phyloP scores from a whole-genome alignment of 2,113 vertebrate genomes.

The Mixornis gularis region DNA sequence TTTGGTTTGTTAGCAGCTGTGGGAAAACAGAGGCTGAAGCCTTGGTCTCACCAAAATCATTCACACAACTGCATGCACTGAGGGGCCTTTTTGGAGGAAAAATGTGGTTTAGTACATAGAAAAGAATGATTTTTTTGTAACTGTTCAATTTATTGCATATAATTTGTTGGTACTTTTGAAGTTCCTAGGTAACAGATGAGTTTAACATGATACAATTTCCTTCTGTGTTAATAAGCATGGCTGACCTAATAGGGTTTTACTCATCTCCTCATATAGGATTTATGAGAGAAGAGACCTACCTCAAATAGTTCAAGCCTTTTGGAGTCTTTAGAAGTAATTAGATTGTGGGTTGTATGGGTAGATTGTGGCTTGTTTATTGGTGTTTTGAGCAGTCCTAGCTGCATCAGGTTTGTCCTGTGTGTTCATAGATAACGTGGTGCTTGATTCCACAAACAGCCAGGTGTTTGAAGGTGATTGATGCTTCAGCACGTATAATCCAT shows the following conservation, averaged over 20 bases:
- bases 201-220: background rate
- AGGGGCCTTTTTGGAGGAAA: background rate
- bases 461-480: background rate
- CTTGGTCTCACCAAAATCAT: background rate
- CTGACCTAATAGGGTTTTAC: background rate
- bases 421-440: background rate
- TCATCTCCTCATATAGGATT: background rate
- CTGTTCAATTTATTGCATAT: background rate
- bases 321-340: constrained; percentile 30
- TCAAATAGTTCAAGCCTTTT: constrained; percentile 5
- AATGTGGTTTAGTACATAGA: background rate
- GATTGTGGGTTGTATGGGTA: constrained; percentile 26
- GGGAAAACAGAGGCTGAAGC: background rate
- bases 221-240: background rate
- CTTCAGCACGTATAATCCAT: background rate
- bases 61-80: background rate
- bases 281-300: constrained; percentile 1
- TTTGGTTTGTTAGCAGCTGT: background rate
- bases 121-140: background rate
- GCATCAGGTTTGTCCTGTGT: background rate
- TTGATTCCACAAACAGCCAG: background rate
- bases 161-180: background rate
- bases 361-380: constrained; percentile 27
- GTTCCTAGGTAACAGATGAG: background rate
- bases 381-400: background rate